phyloP scores from a whole-genome alignment of 2,113 vertebrate genomes.

The Pelobates fuscus region DNA sequence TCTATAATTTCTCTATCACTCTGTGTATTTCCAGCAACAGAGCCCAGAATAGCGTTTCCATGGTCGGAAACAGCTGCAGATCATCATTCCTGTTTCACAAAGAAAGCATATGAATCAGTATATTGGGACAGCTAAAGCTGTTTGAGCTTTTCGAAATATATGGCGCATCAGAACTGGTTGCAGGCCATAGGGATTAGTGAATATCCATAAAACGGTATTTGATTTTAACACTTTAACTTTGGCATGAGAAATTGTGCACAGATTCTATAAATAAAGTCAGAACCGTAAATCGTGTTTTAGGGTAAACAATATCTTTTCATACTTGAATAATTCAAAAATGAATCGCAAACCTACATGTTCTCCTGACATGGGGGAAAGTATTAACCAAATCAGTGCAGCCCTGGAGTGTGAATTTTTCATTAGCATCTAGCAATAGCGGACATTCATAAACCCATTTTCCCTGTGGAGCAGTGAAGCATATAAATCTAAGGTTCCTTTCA shows the following conservation, averaged over 20 bases:
- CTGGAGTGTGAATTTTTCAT: neutral
- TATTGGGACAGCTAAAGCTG: slow-evolving; percentile 33
- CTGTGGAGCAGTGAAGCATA: too few relatives aligned
- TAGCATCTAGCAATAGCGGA: too few relatives aligned
- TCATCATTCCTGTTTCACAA: neutral
- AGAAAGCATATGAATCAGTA: slow-evolving; percentile 31
- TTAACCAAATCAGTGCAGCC: neutral
- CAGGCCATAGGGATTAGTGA: slow-evolving; percentile 28
- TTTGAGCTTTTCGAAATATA: slow-evolving; percentile 35
- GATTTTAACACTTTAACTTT: slow-evolving; percentile 33
- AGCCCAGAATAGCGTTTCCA: neutral
- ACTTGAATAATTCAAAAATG: slow-evolving; percentile 16
- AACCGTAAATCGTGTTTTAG: slow-evolving; percentile 21
- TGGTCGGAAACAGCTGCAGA: slow-evolving; percentile 1
- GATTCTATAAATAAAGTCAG: slow-evolving; percentile 33
- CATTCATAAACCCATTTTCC: too few relatives aligned
- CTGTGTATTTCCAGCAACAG: slow-evolving; percentile 10
- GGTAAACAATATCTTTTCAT: slow-evolving; percentile 12
- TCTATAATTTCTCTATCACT: neutral
- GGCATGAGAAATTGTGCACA: slow-evolving; percentile 30
- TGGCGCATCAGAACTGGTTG: slow-evolving; percentile 15
- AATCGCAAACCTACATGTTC: neutral
- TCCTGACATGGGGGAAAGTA: neutral
- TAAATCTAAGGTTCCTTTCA: too few relatives aligned
- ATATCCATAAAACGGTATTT: slow-evolving; percentile 42